These are phyloP conservation scores for Passer montanus DNA, from an alignment of 2,113 vertebrate species.

Conservation along the genomic window DNA sequence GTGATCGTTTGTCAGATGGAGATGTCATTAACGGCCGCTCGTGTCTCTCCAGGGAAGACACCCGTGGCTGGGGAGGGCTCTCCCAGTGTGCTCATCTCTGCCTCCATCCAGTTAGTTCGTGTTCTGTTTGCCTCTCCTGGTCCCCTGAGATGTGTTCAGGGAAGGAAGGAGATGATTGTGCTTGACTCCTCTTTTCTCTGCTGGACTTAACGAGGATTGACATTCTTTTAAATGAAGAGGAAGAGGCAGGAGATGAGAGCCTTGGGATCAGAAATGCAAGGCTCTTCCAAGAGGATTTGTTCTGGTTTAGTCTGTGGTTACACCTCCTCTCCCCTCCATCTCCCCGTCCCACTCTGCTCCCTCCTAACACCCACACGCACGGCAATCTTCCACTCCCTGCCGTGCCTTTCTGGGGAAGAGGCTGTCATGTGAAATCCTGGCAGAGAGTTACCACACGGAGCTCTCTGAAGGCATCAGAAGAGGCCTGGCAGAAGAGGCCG, in stretches of 20 bases:
- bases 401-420: slow-evolving; percentile 23
- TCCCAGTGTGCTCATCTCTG: neutral
- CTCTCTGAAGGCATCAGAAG: neutral
- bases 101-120: neutral
- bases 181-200: neutral
- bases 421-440: slow-evolving; percentile 42
- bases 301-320: slow-evolving; percentile 7
- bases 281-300: neutral
- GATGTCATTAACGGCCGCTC: neutral
- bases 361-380: neutral
- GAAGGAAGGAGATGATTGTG: neutral
- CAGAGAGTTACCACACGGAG: slow-evolving; percentile 13
- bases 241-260: slow-evolving; percentile 1
- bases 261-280: neutral
- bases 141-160: neutral
- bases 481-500: neutral
- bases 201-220: neutral
- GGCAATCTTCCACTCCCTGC: slow-evolving; percentile 36
- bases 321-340: slow-evolving; percentile 23
- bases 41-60: neutral
- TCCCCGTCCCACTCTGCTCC: slow-evolving; percentile 36
- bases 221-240: neutral
- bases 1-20: slow-evolving; percentile 21
- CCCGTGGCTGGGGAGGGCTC: neutral
- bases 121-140: neutral